These are phyloP conservation scores for Ryuthela nishihirai DNA, from an alignment of 2,888 invertebrate species.

Conservation along the genomic window DNA sequence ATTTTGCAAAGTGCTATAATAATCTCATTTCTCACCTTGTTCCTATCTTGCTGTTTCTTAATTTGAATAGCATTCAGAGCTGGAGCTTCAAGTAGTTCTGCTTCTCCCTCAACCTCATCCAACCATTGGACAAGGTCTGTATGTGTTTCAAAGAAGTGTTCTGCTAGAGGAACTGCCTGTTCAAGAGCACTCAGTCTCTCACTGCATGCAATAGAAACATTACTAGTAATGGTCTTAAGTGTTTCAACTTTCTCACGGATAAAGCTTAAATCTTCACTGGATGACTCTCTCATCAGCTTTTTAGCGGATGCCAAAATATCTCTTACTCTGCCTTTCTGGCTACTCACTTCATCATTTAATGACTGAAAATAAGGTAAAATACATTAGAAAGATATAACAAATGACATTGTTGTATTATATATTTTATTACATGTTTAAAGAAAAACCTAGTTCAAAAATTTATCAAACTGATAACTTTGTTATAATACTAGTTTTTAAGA, in stretches of 20 bases:
- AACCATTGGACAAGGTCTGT: conserved; percentile 83
- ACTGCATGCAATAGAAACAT: conserved; percentile 77
- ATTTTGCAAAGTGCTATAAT: no score
- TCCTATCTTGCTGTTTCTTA: conserved; percentile 89
- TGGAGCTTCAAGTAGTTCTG: conserved; percentile 85
- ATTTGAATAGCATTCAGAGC: conserved; percentile 88
- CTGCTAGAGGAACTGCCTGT: conserved; percentile 90
- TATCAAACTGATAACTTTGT: no score
- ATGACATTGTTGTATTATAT: no score
- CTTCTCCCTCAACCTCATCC: conserved; percentile 87
- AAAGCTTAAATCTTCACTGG: conserved; percentile 69
- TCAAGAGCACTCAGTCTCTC: conserved; percentile 87
- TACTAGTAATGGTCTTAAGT: conserved; percentile 83
- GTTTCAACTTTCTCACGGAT: conserved; percentile 89
- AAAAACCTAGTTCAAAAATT: no score
- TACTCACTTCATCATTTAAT: conserved; percentile 90
- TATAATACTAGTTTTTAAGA: no score
- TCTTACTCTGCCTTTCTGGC: conserved; percentile 84
- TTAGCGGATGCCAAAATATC: conserved; percentile 89
- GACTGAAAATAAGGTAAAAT: conserved; percentile 56
- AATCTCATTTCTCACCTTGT: conserved; percentile 63
- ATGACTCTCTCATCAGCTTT: conserved; percentile 62
- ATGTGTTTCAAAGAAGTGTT: conserved; percentile 93
- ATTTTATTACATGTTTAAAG: no score
- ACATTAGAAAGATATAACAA: neutral